Evolutionary conservation across 2,113 vertebrate species (phyloP).

Genomic region (Choloepus hoffmanni): DNA sequence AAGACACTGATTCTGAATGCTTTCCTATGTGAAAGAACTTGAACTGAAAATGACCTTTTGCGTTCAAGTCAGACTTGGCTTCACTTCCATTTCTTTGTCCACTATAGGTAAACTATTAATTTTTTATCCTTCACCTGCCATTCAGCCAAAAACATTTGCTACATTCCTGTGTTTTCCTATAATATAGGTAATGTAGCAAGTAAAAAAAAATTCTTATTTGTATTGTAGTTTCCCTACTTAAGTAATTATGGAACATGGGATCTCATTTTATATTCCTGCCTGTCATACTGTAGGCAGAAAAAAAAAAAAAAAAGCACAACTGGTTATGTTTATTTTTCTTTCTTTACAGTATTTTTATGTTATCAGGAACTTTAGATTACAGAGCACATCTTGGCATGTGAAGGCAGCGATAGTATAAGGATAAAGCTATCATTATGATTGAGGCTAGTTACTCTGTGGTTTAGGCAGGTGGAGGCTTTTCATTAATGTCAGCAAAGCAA

Average conservation of each 20-base stretch:
- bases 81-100: constrained; percentile 75
- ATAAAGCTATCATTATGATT: constrained; percentile 70
- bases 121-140: constrained; percentile 74
- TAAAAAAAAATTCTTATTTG: constrained; percentile 50
- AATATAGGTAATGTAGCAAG: constrained; percentile 37
- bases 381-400: constrained; percentile 53
- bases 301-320: constrained; percentile 1
- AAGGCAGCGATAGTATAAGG: constrained; percentile 53
- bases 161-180: background rate
- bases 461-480: constrained; percentile 70
- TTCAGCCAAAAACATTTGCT: constrained; percentile 61
- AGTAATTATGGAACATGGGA: constrained; percentile 52
- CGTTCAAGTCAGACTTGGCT: constrained; percentile 55
- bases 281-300: background rate
- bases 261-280: constrained; percentile 45
- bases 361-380: constrained; percentile 64
- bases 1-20: constrained; percentile 59
- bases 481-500: constrained; percentile 68
- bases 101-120: constrained; percentile 78
- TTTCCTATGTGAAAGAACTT: constrained; percentile 66
- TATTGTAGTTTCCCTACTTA: background rate
- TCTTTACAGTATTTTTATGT: constrained; percentile 62
- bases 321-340: constrained; percentile 58
- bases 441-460: constrained; percentile 68
- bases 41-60: constrained; percentile 77